A percentile compares a stretch with the other conserved stretches of the same genome.
phyloP scores from a whole-genome alignment of 2,888 invertebrate genomes.

The Protophormia terraenovae region DNA sequence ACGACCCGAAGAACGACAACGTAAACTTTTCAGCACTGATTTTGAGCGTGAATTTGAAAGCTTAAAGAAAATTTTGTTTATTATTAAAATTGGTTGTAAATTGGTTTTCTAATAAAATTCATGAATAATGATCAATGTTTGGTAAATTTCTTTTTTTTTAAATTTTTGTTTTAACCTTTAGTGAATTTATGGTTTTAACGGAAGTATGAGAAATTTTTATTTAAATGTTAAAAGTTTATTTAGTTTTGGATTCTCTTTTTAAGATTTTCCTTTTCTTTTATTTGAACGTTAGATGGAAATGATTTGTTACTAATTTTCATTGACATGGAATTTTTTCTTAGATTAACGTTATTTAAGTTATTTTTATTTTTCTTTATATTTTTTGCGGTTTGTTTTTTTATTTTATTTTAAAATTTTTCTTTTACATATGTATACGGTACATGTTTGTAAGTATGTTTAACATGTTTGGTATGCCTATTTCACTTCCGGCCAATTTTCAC shows the following conservation, averaged over 20 bases:
- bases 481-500: slow-evolving; percentile 19
- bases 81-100: slow-evolving; percentile 10
- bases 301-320: slow-evolving; percentile 30
- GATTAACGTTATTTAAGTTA: no score
- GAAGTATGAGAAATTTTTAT: slow-evolving; percentile 32
- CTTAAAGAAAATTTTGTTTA: slow-evolving; percentile 61
- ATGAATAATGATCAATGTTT: not conserved
- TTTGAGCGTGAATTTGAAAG: slow-evolving; percentile 74
- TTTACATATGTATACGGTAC: not conserved
- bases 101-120: not conserved
- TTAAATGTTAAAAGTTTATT: not conserved
- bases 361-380: not conserved
- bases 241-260: not conserved
- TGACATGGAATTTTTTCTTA: slow-evolving; percentile 42
- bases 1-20: slow-evolving; percentile 73
- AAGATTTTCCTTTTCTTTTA: not conserved
- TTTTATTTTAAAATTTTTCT: not conserved
- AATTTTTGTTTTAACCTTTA: slow-evolving; percentile 9
- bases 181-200: not conserved
- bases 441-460: not conserved
- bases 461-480: slow-evolving; percentile 7
- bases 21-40: slow-evolving; percentile 76
- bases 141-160: not conserved
- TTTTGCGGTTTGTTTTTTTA: slow-evolving; percentile 47
- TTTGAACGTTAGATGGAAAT: not conserved